Base-by-base conservation (phyloP, 2,888 invertebrate species). In the Nemoura dubitans region DNA sequence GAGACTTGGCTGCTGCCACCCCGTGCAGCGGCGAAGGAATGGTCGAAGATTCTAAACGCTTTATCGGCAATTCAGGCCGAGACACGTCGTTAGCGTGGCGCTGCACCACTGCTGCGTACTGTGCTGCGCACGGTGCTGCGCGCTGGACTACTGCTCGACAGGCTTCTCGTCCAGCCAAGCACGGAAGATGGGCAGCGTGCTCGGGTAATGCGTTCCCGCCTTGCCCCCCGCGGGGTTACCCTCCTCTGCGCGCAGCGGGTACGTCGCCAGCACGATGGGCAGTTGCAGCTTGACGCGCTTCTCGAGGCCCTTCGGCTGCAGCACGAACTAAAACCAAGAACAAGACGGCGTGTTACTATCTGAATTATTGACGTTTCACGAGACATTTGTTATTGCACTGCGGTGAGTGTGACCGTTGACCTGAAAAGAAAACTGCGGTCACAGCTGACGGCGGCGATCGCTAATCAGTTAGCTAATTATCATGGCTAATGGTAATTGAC, bases 221-320 rank as follows among this genome's bases (percentile, higher is more conserved):
- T 96, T 96, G 82, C 91, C 89, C 86, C 91, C 90, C 10, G 59
- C 59, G 28, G 92, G 89, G 0, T 92, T 92, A 0, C 92, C 92
- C 36, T 95, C 93, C 29, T 94, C 94, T 29, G 91, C 91, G 87
- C 95, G 93, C 91, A 97, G 94, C 0, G 98, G 98, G 92, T 98
- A 98, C 21, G 98, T 98, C 30, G 97, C 98, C 92, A 98, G 93
- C 90, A 98, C 94, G 88, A 98, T 97, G 16, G 98, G 98, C 90
- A 98, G 93, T 91, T 98, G 98, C 2, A 98, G 93, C 91, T 97
- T 98, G 86, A 98, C 96, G 91, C 97, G 96, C 91, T 98, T 98
- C 91, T 98, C 97, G 90, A 98, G 93, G 89, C 97, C 97, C 92
- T 97, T 97, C 87, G 98, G 98, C 91, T 96, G 96, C 90, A 98